Conservation (phyloP, 2,888 invertebrate species). For the Nomada ruficornis region DNA sequence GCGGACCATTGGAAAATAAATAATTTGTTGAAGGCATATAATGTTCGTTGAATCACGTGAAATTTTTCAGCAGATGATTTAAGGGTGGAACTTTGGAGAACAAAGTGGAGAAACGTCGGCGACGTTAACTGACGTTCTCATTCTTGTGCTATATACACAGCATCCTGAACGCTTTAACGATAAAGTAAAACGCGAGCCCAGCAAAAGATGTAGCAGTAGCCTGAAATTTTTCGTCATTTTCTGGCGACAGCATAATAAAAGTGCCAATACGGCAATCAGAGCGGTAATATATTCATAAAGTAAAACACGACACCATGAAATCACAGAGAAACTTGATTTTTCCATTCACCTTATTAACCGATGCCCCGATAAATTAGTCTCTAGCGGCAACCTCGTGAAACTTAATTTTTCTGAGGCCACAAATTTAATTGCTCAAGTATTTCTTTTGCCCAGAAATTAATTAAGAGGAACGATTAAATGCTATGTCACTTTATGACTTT, state of each 20-base stretch:
- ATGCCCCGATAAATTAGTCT: background rate
- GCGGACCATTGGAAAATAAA: background rate
- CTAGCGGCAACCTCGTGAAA: background rate
- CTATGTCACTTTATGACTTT: background rate
- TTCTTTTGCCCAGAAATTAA: background rate
- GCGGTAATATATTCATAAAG: background rate
- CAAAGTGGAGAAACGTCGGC: slow-evolving; percentile 4
- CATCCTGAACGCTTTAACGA: slow-evolving; percentile 18
- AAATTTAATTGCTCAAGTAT: background rate
- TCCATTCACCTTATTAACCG: background rate
- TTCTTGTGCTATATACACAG: background rate
- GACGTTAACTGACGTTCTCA: background rate
- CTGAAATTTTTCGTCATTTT: slow-evolving; percentile 6
- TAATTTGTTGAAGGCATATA: background rate
- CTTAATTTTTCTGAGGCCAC: background rate
- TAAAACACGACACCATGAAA: background rate
- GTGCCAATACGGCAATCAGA: background rate
- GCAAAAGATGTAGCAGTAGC: background rate
- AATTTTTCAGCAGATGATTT: background rate
- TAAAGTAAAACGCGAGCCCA: slow-evolving; percentile 9
- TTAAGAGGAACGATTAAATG: background rate
- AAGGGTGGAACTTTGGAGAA: background rate
- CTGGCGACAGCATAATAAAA: slow-evolving; percentile 12
- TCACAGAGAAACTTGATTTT: background rate
- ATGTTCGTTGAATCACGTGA: background rate